Percentiles rank a stretch among this genome's conserved stretches.
Conservation (phyloP, 92 coral and sea anemone species). For the Parazoanthus atlanticus region DNA sequence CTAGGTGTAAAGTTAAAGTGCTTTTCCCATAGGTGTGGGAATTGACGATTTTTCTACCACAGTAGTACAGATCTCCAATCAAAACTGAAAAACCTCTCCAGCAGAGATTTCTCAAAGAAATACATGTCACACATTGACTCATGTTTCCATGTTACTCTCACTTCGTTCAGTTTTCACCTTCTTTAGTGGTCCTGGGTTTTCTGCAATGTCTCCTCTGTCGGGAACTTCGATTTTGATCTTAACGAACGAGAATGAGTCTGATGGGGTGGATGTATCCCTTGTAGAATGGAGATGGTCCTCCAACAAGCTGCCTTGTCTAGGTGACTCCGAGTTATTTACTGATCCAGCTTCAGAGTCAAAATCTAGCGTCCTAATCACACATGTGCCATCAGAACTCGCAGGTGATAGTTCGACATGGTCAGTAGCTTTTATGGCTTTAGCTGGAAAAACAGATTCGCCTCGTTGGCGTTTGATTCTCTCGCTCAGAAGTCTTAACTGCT, state of each 20-base stretch:
- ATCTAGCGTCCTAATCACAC: slow-evolving; percentile 70
- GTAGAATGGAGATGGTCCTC: slow-evolving; percentile 45
- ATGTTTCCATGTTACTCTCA: slow-evolving; percentile 30
- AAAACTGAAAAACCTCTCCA: not conserved
- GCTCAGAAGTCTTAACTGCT: slow-evolving; percentile 75
- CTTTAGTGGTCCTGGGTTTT: slow-evolving; percentile 53
- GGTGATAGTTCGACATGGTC: slow-evolving; percentile 64
- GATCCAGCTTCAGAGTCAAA: slow-evolving; percentile 66
- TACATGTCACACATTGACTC: not conserved
- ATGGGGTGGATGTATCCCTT: slow-evolving; percentile 41
- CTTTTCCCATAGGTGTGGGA: too few relatives aligned
- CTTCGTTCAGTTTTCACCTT: slow-evolving; percentile 65
- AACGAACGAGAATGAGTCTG: slow-evolving; percentile 61
- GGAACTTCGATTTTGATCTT: slow-evolving; percentile 75
- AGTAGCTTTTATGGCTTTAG: slow-evolving; percentile 38
- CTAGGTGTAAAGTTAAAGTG: too few relatives aligned
- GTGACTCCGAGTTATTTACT: slow-evolving; percentile 66
- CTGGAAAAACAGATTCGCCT: slow-evolving; percentile 28
- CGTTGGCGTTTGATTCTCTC: slow-evolving; percentile 70
- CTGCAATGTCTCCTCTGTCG: slow-evolving; percentile 39
- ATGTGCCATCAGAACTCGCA: slow-evolving; percentile 83
- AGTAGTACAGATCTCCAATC: not conserved
- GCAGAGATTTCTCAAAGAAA: not conserved
- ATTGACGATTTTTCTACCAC: too few relatives aligned
- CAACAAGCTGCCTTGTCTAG: slow-evolving; percentile 53